Percentiles rank a stretch among this genome's conserved stretches.
phyloP scores from a whole-genome alignment of 2,797 vertebrate genomes.

The Coracias cyanogaster region DNA sequence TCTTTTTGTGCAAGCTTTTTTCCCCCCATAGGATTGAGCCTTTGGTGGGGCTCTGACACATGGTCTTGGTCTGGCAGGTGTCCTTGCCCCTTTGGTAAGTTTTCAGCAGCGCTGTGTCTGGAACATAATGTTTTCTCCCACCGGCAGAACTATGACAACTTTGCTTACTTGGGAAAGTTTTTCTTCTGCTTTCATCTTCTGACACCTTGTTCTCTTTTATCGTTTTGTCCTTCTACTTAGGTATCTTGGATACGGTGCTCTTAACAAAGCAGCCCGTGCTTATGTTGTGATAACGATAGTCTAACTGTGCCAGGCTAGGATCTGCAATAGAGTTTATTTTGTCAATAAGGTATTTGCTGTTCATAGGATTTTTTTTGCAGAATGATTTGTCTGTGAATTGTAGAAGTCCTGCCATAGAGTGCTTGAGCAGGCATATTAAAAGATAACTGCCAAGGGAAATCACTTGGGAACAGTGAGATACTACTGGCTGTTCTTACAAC shows the following conservation, averaged over 20 bases:
- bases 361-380: not conserved
- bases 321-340: constrained; percentile 8
- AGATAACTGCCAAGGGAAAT: constrained; percentile 14
- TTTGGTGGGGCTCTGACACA: not conserved
- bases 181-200: constrained; percentile 11
- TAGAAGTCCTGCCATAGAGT: not conserved
- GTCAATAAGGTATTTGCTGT: constrained; percentile 1
- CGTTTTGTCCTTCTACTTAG: constrained; percentile 3
- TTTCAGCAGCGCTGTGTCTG: not conserved
- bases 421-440: constrained; percentile 3
- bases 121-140: not conserved
- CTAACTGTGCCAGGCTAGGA: not conserved
- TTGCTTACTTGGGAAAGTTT: not conserved
- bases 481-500: not conserved
- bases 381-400: constrained; percentile 26
- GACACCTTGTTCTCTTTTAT: not conserved
- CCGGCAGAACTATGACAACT: not conserved
- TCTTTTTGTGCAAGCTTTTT: not conserved
- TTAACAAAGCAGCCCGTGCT: constrained; percentile 17
- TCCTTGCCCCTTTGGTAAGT: constrained; percentile 33
- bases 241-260: not conserved
- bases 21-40: not conserved
- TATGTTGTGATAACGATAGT: not conserved
- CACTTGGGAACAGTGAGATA: not conserved
- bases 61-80: not conserved